Conservation (phyloP, 2,797 vertebrate species). For the Typhlichthys eigenmanni region DNA sequence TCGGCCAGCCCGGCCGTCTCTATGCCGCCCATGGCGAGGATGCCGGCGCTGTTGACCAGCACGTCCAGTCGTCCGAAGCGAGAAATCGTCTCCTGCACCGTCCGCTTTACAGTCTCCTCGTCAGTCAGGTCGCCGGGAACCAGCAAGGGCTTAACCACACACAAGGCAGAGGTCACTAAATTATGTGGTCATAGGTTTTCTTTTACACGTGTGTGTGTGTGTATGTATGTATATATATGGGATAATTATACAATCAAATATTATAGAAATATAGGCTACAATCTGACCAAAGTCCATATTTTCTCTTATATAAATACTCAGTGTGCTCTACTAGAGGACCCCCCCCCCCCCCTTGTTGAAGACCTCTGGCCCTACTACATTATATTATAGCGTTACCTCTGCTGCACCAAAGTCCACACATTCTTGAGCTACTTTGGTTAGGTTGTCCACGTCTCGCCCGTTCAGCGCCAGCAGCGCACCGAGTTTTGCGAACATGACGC, state of each 20-base stretch:
- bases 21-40: slow-evolving; percentile 79
- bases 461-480: slow-evolving; percentile 79
- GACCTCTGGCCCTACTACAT: too few species aligned
- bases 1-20: slow-evolving; percentile 77
- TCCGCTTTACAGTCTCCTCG: slow-evolving; percentile 72
- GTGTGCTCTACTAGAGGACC: too few species aligned
- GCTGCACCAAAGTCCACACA: slow-evolving; percentile 65
- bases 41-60: slow-evolving; percentile 82
- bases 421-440: slow-evolving; percentile 63
- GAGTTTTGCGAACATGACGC: slow-evolving; percentile 77
- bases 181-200: too few species aligned
- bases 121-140: slow-evolving; percentile 81
- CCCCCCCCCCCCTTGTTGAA: too few species aligned
- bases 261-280: too few species aligned
- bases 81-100: slow-evolving; percentile 71
- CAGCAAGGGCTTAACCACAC: slow-evolving; percentile 70
- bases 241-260: too few species aligned
- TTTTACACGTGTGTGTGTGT: too few species aligned
- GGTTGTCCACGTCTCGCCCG: slow-evolving; percentile 78
- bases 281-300: too few species aligned
- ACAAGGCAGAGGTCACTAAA: too few species aligned
- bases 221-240: too few species aligned
- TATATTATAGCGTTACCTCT: slow-evolving; percentile 52
- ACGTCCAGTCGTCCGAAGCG: slow-evolving; percentile 80
- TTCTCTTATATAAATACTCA: too few species aligned